Conservation (phyloP, 2,888 invertebrate genomes). For the Tinea pellionella region DNA sequence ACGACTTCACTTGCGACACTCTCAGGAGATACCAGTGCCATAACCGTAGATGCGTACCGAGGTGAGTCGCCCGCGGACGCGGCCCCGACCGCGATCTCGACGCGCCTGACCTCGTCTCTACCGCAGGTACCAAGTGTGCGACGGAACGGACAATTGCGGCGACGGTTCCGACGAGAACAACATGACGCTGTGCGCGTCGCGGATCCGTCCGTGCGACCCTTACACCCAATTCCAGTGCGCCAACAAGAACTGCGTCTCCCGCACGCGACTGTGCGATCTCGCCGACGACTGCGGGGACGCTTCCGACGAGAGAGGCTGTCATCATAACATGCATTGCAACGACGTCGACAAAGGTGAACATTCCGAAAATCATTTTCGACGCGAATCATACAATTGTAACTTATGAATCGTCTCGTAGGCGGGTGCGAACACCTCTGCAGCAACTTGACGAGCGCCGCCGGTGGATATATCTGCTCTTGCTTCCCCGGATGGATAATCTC, state of each 20-base stretch:
- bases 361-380: neutral
- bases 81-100: neutral
- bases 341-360: constrained; percentile 41
- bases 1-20: constrained; percentile 83
- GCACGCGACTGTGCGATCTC: constrained; percentile 85
- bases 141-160: constrained; percentile 92
- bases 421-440: constrained; percentile 94
- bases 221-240: constrained; percentile 88
- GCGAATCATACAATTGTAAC: no score
- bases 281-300: constrained; percentile 92
- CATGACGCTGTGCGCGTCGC: constrained; percentile 86
- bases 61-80: constrained; percentile 35
- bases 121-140: constrained; percentile 83
- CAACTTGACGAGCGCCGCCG: constrained; percentile 71
- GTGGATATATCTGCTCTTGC: constrained; percentile 91
- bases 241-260: constrained; percentile 86
- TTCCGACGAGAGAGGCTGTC: constrained; percentile 92
- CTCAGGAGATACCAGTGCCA: constrained; percentile 88
- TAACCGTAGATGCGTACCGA: constrained; percentile 87
- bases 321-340: constrained; percentile 72
- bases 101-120: neutral
- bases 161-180: constrained; percentile 97
- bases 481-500: constrained; percentile 87
- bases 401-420: constrained; percentile 58
- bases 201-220: constrained; percentile 80